Evolutionary conservation across 2,797 vertebrate species (phyloP).

Genomic region (Nyctalus aviator): DNA sequence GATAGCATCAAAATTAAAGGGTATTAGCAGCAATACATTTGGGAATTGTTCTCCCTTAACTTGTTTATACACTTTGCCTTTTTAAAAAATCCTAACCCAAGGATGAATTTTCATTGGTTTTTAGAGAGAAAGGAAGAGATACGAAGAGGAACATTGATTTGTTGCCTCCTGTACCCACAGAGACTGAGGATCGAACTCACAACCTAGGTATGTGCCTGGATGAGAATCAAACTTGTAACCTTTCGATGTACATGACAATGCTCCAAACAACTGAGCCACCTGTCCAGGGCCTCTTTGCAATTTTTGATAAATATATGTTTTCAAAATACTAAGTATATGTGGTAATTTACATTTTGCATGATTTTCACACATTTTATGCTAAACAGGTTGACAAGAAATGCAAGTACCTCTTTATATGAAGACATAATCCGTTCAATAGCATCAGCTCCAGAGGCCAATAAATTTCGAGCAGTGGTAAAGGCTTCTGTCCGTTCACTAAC

Average conservation of each 20-base stretch:
- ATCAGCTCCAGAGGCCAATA: slow-evolving; percentile 96
- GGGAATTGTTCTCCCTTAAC: not conserved
- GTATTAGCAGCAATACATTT: not conserved
- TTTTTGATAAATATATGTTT: not conserved
- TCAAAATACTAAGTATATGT: not conserved
- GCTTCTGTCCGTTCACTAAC: slow-evolving; percentile 99
- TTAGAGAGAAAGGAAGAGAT: not conserved
- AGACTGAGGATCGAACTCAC: not conserved
- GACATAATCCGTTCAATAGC: slow-evolving; percentile 99
- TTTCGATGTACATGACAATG: not conserved
- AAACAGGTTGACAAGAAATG: slow-evolving; percentile 41
- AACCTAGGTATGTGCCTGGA: not conserved
- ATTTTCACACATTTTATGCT: slow-evolving; percentile 54
- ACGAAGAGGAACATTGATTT: not conserved
- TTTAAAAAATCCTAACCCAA: not conserved
- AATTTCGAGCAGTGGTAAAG: slow-evolving; percentile 97
- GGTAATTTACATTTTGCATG: slow-evolving; percentile 30
- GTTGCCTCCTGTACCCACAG: not conserved
- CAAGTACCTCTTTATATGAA: slow-evolving; percentile 98
- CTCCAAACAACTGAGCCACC: not conserved
- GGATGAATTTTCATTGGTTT: not conserved
- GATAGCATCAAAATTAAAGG: not conserved
- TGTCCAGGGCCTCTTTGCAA: not conserved
- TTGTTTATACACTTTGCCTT: not conserved
- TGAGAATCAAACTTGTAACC: not conserved